A percentile compares a stretch with the other conserved stretches of the same genome.
Evolutionary conservation across 1,140 invertebrate species (phyloP).

Genomic region (Rhynchophorus ferrugineus): DNA sequence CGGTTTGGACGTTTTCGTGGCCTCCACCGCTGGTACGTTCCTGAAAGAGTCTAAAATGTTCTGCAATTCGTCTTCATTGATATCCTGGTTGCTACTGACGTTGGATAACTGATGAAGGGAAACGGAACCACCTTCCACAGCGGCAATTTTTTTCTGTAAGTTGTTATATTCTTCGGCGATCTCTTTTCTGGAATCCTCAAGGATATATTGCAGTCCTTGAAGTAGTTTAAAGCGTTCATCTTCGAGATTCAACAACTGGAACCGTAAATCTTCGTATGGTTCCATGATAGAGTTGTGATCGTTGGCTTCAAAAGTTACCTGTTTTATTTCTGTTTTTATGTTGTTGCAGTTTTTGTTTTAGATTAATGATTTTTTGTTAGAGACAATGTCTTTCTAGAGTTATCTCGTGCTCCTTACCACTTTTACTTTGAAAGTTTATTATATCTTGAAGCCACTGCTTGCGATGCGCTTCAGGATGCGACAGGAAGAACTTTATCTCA

Average conservation of each 20-base stretch:
- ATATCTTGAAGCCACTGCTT: slow-evolving; percentile 21
- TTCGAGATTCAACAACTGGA: slow-evolving; percentile 23
- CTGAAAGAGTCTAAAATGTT: slow-evolving; percentile 22
- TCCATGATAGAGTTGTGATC: not conserved
- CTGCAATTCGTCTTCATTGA: slow-evolving; percentile 9
- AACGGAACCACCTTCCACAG: too few species aligned
- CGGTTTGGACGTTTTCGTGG: too few species aligned
- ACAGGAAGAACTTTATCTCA: slow-evolving; percentile 24
- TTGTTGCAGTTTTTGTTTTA: slow-evolving; percentile 10
- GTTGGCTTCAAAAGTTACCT: slow-evolving; percentile 1
- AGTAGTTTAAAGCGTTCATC: slow-evolving; percentile 21
- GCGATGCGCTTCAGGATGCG: slow-evolving; percentile 17
- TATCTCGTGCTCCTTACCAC: slow-evolving; percentile 7
- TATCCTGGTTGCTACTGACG: not conserved
- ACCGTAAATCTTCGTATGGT: slow-evolving; percentile 19
- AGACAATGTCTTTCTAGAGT: slow-evolving; percentile 13
- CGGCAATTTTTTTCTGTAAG: slow-evolving; percentile 20
- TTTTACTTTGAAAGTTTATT: slow-evolving; percentile 1
- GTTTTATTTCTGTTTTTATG: slow-evolving; percentile 5
- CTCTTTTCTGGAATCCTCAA: slow-evolving; percentile 22
- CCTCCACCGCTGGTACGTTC: slow-evolving; percentile 6
- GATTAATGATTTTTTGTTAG: slow-evolving; percentile 18
- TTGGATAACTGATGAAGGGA: too few species aligned
- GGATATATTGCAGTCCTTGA: slow-evolving; percentile 16
- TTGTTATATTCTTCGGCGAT: slow-evolving; percentile 22